phyloP scores from a whole-genome alignment of 2,797 vertebrate genomes.

The Syngnathus acus region DNA sequence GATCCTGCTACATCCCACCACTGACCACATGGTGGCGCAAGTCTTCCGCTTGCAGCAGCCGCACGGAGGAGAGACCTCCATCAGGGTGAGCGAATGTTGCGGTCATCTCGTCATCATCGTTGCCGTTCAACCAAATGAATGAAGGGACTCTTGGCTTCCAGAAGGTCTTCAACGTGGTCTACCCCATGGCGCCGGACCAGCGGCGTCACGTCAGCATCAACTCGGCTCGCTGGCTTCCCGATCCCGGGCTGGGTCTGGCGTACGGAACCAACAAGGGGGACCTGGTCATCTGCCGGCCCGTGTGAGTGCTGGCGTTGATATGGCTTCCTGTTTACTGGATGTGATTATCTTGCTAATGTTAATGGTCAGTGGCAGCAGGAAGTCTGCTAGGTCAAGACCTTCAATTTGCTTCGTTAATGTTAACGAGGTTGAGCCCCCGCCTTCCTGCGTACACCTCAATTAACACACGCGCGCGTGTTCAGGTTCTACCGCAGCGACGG shows the following conservation, averaged over 20 bases:
- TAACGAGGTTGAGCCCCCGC: conserved; percentile 28
- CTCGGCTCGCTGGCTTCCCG: conserved; percentile 95
- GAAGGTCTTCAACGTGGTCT: conserved; percentile 97
- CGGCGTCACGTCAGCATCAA: conserved; percentile 98
- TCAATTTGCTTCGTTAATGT: conserved; percentile 14
- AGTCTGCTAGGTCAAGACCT: conserved; percentile 44
- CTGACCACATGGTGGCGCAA: conserved; percentile 99
- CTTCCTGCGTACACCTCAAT: conserved; percentile 30
- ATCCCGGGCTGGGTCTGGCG: conserved; percentile 90
- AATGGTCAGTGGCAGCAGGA: conserved; percentile 50
- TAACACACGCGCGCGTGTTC: conserved; percentile 23
- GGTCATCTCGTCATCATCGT: too few species aligned
- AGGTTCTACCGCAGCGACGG: conserved; percentile 90
- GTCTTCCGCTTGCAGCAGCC: conserved; percentile 98
- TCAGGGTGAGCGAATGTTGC: conserved; percentile 71
- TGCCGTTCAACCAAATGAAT: too few species aligned
- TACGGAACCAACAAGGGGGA: conserved; percentile 99
- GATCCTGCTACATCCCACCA: conserved; percentile 93
- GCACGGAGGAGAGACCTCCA: conserved; percentile 94
- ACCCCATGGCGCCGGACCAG: conserved; percentile 97
- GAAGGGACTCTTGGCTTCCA: conserved; percentile 37
- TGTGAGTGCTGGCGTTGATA: conserved; percentile 67
- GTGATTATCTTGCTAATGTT: conserved; percentile 35
- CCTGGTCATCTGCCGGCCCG: conserved; percentile 95
- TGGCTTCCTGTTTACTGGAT: background rate